Base-by-base conservation (phyloP, 2,113 vertebrate genomes). In the Strix uralensis region DNA sequence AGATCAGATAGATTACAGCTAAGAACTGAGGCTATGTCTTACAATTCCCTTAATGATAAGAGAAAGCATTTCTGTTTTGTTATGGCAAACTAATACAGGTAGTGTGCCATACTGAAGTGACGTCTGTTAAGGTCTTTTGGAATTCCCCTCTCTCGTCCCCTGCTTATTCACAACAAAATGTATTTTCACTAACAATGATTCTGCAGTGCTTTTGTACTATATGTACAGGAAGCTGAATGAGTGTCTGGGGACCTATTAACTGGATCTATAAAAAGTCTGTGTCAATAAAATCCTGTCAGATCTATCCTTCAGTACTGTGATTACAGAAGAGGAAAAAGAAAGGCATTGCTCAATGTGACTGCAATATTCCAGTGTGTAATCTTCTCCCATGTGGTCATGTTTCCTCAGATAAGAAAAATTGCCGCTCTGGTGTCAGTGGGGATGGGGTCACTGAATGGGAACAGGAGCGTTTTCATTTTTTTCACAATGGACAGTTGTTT, bases 371-470 rank as follows among this genome's bases (percentile, higher is more conserved):
- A 94, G 63, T 10, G 0, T 8, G 54, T 96, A 97, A 97, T 97
- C 91, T 94, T 96, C 92, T 97, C 96, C 95, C 92, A 96, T 95
- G 96, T 96, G 83, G 92, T 96, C 94, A 90, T 94, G 94, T 97
- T 98, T 97, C 97, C 95, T 97, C 72, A 97, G 96, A 95, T 96
- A 96, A 97, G 96, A 95, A 92, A 90, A 97, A 96, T 93, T 92
- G 88, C 92, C 0, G 1, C 71, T 72, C 66, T 94, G 89, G 77
- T 97, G 96, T 96, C 91, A 92, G 61, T 86, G 78, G 51, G 67
- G 86, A 91, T 95, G 90, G 88, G 89, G 91, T 95, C 77, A 91
- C 80, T 94, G 91, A 93, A 74, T 95, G 82, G 71, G 91, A 96
- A 94, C 87, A 95, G 92, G 75, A 81, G 14, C 4, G 0, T 94